Evolutionary conservation across 2,797 vertebrate genomes (phyloP), one percentile per base, ranked within the genome.

Genomic region (Sebastolobus altivelis): DNA sequence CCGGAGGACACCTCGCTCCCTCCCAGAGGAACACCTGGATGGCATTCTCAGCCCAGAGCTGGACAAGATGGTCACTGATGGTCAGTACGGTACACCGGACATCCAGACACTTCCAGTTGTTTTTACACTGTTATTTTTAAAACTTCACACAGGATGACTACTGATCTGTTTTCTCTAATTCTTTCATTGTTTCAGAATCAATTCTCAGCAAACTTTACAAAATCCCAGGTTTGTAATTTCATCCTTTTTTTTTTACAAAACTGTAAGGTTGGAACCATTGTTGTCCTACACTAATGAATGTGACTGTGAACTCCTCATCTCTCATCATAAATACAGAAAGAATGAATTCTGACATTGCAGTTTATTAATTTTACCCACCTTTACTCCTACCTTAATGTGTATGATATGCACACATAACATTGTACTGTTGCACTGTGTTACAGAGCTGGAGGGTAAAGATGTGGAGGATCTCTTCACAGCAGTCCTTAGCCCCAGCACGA

Each of bases 11-110:
- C 96, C 96, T 66, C 96, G 97, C 37, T 94, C 96, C 8, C 82
- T 98, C 75, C 95, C 95, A 67, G 98, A 99, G 60, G 99, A 99
- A 86, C 99, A 97, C 25, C 89, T 99, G 79, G 99, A 99, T 71
- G 97, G 97, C 63, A 98, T 99, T 90, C 97, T 99, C 81, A 99
- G 99, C 89, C 98, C 98, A 71, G 99, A 99, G 79, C 94, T 99
- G 20, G 99, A 99, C 96, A 99, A 97, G 94, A 99, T 99, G 97
- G 98, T 99, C 93, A 99, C 98, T 87, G 98, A 99, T 75, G 99
- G 99, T 99, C 95, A 97, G 96, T 94, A 54, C 38, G 12, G 18
- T 49, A 77, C 20, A 68, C 14, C 22, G 68, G 20, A 37, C 27
- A 79, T 78, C 27, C 54, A 75, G 22, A 33, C 6, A 58, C 25